Evolutionary conservation across 2,113 vertebrate species (phyloP).

Genomic region (cattle (Bos taurus)): ARS-UCD2.0 NC_037333.1:47278501-47279000

Average conservation of each 20-base stretch:
- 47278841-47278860: background rate
- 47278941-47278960: background rate
- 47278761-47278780: background rate
- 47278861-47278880: background rate
- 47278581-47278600: background rate
- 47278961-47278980: background rate
- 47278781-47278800: background rate
- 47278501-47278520: background rate
- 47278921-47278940: background rate
- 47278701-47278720: background rate
- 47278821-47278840: background rate
- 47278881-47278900: background rate
- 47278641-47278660: background rate
- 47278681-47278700: background rate
- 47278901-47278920: background rate
- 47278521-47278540: background rate
- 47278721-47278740: background rate
- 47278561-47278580: background rate
- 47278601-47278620: background rate
- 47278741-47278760: background rate
- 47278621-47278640: background rate
- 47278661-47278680: background rate
- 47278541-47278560: background rate
- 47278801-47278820: background rate
- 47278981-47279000: background rate